Conservation (phyloP, 2,888 invertebrate genomes). For the Mylabris sibirica region DNA sequence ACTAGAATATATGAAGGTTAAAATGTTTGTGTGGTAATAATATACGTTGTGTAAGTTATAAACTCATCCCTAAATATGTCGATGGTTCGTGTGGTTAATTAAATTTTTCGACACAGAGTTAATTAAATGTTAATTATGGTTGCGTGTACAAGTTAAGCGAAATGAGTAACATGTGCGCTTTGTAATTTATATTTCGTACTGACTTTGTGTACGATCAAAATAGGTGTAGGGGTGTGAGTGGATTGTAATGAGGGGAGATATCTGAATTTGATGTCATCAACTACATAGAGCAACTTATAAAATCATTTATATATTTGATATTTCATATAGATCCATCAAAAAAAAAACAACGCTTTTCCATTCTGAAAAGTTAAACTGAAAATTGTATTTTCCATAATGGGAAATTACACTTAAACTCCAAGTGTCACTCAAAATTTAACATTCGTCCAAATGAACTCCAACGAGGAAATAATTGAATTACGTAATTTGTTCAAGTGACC, state of each 20-base stretch:
- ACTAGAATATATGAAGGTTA: background rate
- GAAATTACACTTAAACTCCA: background rate
- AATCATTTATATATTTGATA: conserved; percentile 6
- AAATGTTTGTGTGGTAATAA: background rate
- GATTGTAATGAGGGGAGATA: background rate
- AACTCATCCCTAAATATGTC: conserved; percentile 15
- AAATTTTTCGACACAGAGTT: conserved; percentile 14
- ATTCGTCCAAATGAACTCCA: background rate
- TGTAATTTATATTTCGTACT: conserved; percentile 18
- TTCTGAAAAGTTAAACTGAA: background rate
- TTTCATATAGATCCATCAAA: too few relatives aligned
- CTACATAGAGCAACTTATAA: background rate
- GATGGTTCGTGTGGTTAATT: conserved; percentile 18
- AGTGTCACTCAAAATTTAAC: background rate
- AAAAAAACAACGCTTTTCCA: background rate
- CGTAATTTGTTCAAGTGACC: background rate
- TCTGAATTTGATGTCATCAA: background rate
- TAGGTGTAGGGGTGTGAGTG: background rate
- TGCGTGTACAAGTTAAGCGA: conserved; percentile 16
- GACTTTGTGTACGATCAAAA: conserved; percentile 6
- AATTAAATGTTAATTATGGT: conserved; percentile 22
- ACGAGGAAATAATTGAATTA: background rate
- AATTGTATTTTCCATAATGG: background rate
- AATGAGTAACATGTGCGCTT: conserved; percentile 21
- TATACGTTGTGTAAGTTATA: background rate